These are phyloP conservation scores for Rhamnusium bicolor DNA, from an alignment of 2,888 invertebrate genomes.

Conservation along the genomic window DNA sequence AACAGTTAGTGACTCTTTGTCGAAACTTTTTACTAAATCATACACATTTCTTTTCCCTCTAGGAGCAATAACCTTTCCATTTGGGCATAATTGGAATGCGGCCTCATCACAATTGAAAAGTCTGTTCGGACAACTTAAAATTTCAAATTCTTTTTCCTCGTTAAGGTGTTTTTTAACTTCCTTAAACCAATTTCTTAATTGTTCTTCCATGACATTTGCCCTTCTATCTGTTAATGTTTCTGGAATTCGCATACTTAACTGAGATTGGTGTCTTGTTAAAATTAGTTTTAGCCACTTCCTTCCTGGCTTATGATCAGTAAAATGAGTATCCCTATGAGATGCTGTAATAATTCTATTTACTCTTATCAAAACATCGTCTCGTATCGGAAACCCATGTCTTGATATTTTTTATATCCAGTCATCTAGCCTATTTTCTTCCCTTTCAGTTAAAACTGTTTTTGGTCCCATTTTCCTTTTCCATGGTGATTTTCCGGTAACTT, in stretches of 20 bases:
- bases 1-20: slow-evolving; percentile 31
- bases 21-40: slow-evolving; percentile 10
- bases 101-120: slow-evolving; percentile 38
- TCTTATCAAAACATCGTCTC: slow-evolving; percentile 25
- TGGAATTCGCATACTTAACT: slow-evolving; percentile 16
- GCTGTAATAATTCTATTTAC: slow-evolving; percentile 28
- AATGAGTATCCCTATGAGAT: not conserved
- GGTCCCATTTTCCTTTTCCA: slow-evolving; percentile 31
- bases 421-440: slow-evolving; percentile 20
- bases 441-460: slow-evolving; percentile 19
- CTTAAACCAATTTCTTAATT: slow-evolving; percentile 26
- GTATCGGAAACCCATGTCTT: not conserved
- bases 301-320: not conserved
- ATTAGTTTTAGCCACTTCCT: not conserved
- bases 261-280: slow-evolving; percentile 15
- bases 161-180: slow-evolving; percentile 11
- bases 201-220: slow-evolving; percentile 25
- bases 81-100: slow-evolving; percentile 30
- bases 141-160: slow-evolving; percentile 25
- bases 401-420: not conserved
- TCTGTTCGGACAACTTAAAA: not conserved
- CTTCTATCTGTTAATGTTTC: not conserved
- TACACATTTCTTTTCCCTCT: slow-evolving; percentile 26
- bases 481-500: slow-evolving; percentile 31
- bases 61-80: slow-evolving; percentile 22